Base-by-base conservation (phyloP, 2,888 invertebrate genomes). In the Xiphydria camelus region DNA sequence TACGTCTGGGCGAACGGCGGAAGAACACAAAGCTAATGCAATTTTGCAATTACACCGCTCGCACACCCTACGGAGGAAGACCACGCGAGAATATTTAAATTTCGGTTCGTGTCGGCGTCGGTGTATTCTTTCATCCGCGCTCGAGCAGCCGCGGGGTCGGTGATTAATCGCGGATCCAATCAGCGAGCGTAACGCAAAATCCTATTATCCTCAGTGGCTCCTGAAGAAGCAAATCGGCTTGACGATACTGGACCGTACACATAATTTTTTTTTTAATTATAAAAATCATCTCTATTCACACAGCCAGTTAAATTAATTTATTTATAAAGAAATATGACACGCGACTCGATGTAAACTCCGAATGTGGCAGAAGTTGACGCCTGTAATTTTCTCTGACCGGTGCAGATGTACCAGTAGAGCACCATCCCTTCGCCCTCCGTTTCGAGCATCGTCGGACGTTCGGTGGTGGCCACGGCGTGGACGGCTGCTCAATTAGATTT, bases 401-500 rank as follows among this genome's bases (percentile, higher is more conserved):
- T n/a, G n/a, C n/a, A n/a, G n/a, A n/a, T n/a, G n/a, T n/a, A n/a
- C n/a, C n/a, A n/a, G n/a, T n/a, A n/a, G n/a, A n/a, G n/a, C n/a
- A n/a, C n/a, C n/a, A n/a, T n/a, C n/a, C n/a, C n/a, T n/a, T n/a
- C n/a, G n/a, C n/a, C n/a, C n/a, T n/a, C n/a, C n/a, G n/a, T n/a
- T n/a, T n/a, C n/a, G n/a, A n/a, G n/a, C n/a, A n/a, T n/a, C n/a
- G n/a, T n/a, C n/a, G n/a, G n/a, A n/a, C n/a, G n/a, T n/a, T n/a
- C n/a, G n/a, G n/a, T n/a, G 5, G 14, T 2, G 29, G 12, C 29
- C 29, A 14, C 29, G 9, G 14, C 54, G 45, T 49, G 45, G 51
- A 46, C 55, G 53, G 49, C 51, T 57, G 60, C 56, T 62, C 68
- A 70, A 75, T 75, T 75, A 75, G 72, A 75, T 75, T 75, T 74